Evolutionary conservation across 92 coral and sea anemone species (phyloP), one percentile per base, ranked within the genome.

Genomic region (Meandrina meandrites): DNA sequence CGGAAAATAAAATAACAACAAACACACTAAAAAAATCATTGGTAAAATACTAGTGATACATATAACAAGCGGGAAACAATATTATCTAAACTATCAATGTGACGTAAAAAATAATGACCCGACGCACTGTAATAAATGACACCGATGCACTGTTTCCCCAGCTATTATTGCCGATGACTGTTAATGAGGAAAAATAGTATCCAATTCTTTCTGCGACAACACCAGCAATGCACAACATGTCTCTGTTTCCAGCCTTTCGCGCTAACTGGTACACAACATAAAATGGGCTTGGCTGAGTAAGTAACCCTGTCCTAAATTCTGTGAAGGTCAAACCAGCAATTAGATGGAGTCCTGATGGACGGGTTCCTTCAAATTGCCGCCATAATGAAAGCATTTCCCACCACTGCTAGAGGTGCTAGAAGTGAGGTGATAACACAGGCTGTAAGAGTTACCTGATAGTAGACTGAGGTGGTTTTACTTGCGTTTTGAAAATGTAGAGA

Each of bases 41-140:
- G 4, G 28, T 60, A 24, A 21, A 8, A 60, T 60, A 60, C 67
- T 28, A 75, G 17, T 0, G 40, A 56, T 35, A 75, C 30, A 75
- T 24, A 7, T 32, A 21, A 22, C 30, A 18, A 75, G 30, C 36
- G 4, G n/a, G 1, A 47, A 9, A 7, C 28, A 6, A 13, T 21
- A 9, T 37, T 75, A n/a, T 14, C 28, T 6, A 37, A 24, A 36
- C 1, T 22, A 16, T 32, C 12, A 42, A 10, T 9, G 19, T 45
- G 24, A 76, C n/a, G n/a, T 76, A 24, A 47, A 76, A 18, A 30
- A 76, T 24, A 2, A 47, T 2, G 24, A 76, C 80, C 12, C 80
- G 80, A 3, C 80, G 80, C 34, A n/a, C 60, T 76, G 80, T 42
- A 47, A 76, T 22, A 76, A 76, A 60, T 24, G 60, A 76, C 60